phyloP scores from a whole-genome alignment of 2,888 invertebrate species.

The Microplitis manilae region DNA sequence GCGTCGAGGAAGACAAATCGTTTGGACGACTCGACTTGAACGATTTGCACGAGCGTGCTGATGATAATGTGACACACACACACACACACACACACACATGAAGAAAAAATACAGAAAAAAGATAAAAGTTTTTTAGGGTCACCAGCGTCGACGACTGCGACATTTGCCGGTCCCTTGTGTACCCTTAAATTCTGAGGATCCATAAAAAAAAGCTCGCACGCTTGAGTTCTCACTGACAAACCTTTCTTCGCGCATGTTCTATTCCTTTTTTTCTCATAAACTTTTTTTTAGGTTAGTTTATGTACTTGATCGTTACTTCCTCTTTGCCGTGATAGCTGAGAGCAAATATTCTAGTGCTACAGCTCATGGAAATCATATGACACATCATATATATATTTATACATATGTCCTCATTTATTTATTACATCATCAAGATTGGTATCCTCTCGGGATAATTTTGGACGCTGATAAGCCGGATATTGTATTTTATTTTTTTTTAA shows the following conservation, averaged over 20 bases:
- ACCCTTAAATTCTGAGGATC: conserved; percentile 41
- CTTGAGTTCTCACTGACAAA: conserved; percentile 26
- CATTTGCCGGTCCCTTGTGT: conserved; percentile 35
- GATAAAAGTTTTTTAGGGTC: conserved; percentile 24
- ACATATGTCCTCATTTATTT: no score
- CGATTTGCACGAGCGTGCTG: conserved; percentile 40
- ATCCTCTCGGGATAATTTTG: conserved; percentile 54
- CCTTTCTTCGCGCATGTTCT: conserved; percentile 33
- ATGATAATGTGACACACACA: not conserved
- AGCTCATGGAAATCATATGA: not conserved
- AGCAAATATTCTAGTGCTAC: not conserved
- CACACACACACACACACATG: not conserved
- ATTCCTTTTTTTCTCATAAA: conserved; percentile 5
- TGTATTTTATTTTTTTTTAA: no score
- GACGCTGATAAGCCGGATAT: conserved; percentile 47
- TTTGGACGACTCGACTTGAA: conserved; percentile 48
- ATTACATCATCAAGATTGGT: not conserved
- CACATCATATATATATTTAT: no score
- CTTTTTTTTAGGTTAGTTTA: not conserved
- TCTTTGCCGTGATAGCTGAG: not conserved
- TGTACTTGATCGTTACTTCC: not conserved
- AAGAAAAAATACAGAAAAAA: not conserved
- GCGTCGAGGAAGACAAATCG: conserved; percentile 51
- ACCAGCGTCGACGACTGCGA: conserved; percentile 14
- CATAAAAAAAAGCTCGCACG: conserved; percentile 38